Base-by-base conservation (phyloP, 2,888 invertebrate species). In the Cotesia congregata region DNA sequence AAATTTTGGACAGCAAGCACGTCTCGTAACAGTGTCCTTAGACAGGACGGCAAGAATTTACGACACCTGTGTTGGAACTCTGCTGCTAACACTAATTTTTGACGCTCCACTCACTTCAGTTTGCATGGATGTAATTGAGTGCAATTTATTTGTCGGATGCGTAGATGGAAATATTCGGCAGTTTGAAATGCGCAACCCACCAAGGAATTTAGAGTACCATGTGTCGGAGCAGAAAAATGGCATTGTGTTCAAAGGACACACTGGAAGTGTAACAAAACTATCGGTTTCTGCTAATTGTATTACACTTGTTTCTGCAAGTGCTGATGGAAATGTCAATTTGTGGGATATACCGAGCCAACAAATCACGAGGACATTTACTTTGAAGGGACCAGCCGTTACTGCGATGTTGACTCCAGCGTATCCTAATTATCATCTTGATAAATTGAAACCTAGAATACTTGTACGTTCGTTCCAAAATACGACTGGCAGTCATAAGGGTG, bases 21-120 rank as follows among this genome's bases (percentile, higher is more conserved):
- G 95, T 67, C 90, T 97, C 77, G 93, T 92, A 72, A 94, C 97
- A 0, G 93, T 94, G 3, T 97, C 97, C 0, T 88, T 93, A 73
- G 98, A 98, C 87, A 93, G 95, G 83, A 95, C 96, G 7, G 95
- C 95, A 84, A 95, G 95, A 89, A 91, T 98, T 20, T 97, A 96
- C 89, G 94, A 95, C 80, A 87, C 97, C 9, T 86, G 91, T 12
- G 92, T 92, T 40, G 97, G 96, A 30, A 90, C 91, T 62, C 88
- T 95, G 80, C 88, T 98, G 61, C 87, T 96, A 0, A 94, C 94
- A 77, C 88, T 97, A 61, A 92, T 96, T 0, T 96, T 96, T 88
- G 93, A 94, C 79, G 91, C 92, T 59, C 91, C 93, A 3, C 89
- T 97, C 12, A 93, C 93, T 3, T 91, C 94, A 3, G 92, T 97